Evolutionary conservation across 2,113 vertebrate genomes (phyloP), one percentile per base, ranked within the genome.

Genomic region (Reinhardtius hippoglossoides): DNA sequence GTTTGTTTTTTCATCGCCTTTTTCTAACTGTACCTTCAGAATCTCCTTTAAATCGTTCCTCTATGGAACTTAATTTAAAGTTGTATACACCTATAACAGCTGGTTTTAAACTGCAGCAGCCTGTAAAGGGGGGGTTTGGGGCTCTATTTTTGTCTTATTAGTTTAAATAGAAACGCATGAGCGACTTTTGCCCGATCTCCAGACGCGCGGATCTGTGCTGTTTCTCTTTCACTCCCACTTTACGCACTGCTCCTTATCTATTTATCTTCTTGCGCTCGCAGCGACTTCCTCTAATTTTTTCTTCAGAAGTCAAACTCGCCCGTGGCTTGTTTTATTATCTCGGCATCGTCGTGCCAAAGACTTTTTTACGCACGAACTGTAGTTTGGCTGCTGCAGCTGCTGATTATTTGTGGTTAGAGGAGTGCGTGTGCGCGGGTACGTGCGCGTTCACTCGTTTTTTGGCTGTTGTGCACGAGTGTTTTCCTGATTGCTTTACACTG

Each of bases 231-330:
- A 42, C 44, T 16, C 14, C 15, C 44, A 48, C 44, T 18, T 64
- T 26, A 35, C 59, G 80, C 73, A 76, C 65, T 75, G 23, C 64
- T 50, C 23, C 69, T 82, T 87, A 93, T 93, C 91, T 86, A 88
- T 89, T 82, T 68, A 91, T 91, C 90, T 90, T 65, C 86, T 84
- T 84, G 84, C 72, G 89, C 82, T 91, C 44, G 37, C 71, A 89
- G 92, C 89, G 82, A 92, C 91, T 93, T 89, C 84, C 84, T 88
- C 83, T 89, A 14, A 90, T 87, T 89, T 92, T 27, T 87, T 82
- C 80, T 84, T 92, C 87, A 87, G 91, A 95, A 94, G 92, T 92
- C 86, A 83, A 90, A 90, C 81, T 61, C 78, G 89, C 90, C 87
- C 67, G 59, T 71, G 90, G 92, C 90, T 82, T 81, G 61, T 74